Base-by-base conservation (phyloP, 1,140 invertebrate genomes). In the Papilio helenus region DNA sequence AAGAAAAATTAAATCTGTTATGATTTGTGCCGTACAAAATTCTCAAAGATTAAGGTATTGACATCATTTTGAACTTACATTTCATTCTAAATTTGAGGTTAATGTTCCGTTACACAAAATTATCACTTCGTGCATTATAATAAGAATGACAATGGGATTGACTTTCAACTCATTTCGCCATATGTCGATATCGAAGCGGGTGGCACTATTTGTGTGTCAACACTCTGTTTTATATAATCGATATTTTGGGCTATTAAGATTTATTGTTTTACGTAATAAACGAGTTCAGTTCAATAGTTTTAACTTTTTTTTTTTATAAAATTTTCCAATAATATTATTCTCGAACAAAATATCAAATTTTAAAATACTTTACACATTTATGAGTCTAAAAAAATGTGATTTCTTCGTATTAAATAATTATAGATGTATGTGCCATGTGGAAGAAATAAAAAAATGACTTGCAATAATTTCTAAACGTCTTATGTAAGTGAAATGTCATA, bases 171-270 rank as follows among this genome's bases (percentile, higher is more conserved):
- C 76, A 49, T 68, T 78, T 79, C n/a, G 12, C 39, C 80, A 85
- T 79, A 80, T 89, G 88, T 88, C 85, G 83, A 88, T 89, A 87
- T 85, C 82, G 81, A 85, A 73, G 81, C 87, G 88, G 90, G 89
- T 90, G 85, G 85, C 80, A 77, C 55, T 55, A 80, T 88, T 80
- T 73, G 58, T 81, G 76, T 68, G 73, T 84, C 83, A 80, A 81
- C 82, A 83, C 83, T 79, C 80, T 72, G 29, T 76, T 87, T 87
- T 84, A 68, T 82, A 79, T 77, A 84, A 83, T 84, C 85, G 80
- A 85, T 86, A 84, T 83, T 84, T 84, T 84, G 82, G 82, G 44
- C 42, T 74, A 74, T 74, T 74, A 74, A 74, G 72, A 74, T 74
- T 74, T 74, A 74, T 74, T 74, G 72, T 49, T 49, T 49, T 16